Conservation (phyloP, 2,888 invertebrate genomes). For the Geotrupes spiniger region DNA sequence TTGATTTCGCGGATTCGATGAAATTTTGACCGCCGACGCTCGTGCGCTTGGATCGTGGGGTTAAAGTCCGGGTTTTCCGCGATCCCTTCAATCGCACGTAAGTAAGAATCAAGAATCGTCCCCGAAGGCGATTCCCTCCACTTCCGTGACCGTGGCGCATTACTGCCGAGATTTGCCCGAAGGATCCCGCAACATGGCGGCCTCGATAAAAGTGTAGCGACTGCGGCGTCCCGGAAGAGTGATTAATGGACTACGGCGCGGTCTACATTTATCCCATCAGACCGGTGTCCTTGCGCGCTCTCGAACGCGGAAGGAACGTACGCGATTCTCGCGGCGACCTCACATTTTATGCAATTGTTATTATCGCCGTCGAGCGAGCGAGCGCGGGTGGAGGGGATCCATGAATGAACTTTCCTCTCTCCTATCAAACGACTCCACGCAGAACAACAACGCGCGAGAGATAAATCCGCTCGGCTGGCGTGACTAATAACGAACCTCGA, state of each 20-base stretch:
- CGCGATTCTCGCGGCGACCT: neutral
- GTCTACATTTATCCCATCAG: slow-evolving; percentile 10
- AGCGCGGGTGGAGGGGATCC: neutral
- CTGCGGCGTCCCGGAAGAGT: slow-evolving; percentile 1
- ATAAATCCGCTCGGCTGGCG: too few species aligned
- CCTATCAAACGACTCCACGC: too few species aligned
- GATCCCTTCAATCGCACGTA: neutral
- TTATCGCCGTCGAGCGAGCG: neutral
- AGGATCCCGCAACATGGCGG: neutral
- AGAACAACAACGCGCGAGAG: too few species aligned
- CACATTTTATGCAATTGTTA: slow-evolving; percentile 1
- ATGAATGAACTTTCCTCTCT: slow-evolving; percentile 1
- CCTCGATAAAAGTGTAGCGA: neutral
- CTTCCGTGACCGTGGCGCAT: too few species aligned
- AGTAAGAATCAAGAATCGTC: neutral
- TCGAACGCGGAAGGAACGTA: slow-evolving; percentile 12
- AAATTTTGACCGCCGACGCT: too few species aligned
- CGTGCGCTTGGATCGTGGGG: too few species aligned
- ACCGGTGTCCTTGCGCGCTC: slow-evolving; percentile 11
- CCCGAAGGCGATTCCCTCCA: too few species aligned
- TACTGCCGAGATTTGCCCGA: too few species aligned
- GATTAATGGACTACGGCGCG: slow-evolving; percentile 4
- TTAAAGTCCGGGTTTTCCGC: neutral
- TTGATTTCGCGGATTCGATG: too few species aligned
- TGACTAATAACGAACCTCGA: too few species aligned